phyloP scores from a whole-genome alignment of 1,140 invertebrate species.

The Pristionchus pacificus region DNA sequence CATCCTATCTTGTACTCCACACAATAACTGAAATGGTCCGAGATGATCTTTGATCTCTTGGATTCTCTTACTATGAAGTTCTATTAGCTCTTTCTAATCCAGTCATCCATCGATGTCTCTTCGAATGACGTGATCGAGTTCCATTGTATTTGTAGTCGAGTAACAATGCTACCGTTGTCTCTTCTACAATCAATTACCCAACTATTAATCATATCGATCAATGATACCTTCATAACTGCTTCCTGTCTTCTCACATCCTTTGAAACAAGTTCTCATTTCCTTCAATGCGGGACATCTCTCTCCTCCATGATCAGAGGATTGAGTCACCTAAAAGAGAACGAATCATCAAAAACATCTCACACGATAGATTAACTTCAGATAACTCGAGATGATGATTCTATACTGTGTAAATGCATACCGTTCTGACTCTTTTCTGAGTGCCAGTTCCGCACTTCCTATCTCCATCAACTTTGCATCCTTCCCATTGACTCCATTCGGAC shows the following conservation, averaged over 20 bases:
- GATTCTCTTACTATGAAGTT: slow-evolving; percentile 18
- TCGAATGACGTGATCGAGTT: slow-evolving; percentile 20
- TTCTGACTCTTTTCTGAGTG: slow-evolving; percentile 29
- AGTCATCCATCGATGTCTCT: slow-evolving; percentile 12
- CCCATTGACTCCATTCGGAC: slow-evolving; percentile 36
- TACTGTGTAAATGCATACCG: no score
- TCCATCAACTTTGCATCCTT: slow-evolving; percentile 31
- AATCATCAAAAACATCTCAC: no score
- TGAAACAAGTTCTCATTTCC: slow-evolving; percentile 41
- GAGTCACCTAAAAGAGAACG: slow-evolving; percentile 14
- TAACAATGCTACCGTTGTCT: slow-evolving; percentile 44
- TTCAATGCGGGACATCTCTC: slow-evolving; percentile 28
- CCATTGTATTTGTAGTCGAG: slow-evolving; percentile 43
- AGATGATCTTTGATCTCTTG: not conserved
- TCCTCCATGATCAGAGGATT: slow-evolving; percentile 31
- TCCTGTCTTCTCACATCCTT: slow-evolving; percentile 19
- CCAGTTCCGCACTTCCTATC: slow-evolving; percentile 34
- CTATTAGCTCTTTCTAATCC: slow-evolving; percentile 16
- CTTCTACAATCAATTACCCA: slow-evolving; percentile 32
- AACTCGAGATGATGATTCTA: no score
- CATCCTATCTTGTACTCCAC: slow-evolving; percentile 44
- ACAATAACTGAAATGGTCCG: slow-evolving; percentile 41
- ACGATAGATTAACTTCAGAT: no score
- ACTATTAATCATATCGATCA: slow-evolving; percentile 11
- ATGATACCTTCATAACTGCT: slow-evolving; percentile 20